A percentile compares a stretch with the other conserved stretches of the same genome.
These are phyloP conservation scores for Aphidius ervi DNA, from an alignment of 1,140 invertebrate genomes.

Conservation along the genomic window DNA sequence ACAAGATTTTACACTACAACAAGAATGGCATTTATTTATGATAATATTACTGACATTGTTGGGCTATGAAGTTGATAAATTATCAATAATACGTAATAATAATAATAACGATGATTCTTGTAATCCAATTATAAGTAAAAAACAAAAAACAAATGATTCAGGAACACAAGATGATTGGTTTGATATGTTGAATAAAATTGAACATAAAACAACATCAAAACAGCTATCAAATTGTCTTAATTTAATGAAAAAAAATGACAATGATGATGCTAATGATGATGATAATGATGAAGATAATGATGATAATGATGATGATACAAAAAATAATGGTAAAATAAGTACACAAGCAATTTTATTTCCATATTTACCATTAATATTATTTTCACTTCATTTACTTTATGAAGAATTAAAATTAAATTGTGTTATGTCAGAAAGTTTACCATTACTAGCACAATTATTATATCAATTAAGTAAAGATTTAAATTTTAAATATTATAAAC, in stretches of 20 bases:
- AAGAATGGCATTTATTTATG: conserved; percentile 82
- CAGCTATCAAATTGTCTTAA: conserved; percentile 35
- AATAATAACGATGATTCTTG: conserved; percentile 44
- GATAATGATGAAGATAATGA: neutral
- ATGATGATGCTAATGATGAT: no score
- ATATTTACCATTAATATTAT: conserved; percentile 71
- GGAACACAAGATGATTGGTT: conserved; percentile 75
- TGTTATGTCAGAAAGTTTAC: conserved; percentile 64
- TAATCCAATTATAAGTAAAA: conserved; percentile 48
- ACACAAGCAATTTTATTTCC: conserved; percentile 67
- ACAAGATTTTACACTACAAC: conserved; percentile 67
- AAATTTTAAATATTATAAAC: conserved; percentile 64
- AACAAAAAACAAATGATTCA: conserved; percentile 54
- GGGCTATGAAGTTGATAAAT: conserved; percentile 69
- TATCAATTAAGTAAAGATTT: conserved; percentile 78
- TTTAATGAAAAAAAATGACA: conserved; percentile 23
- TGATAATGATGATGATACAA: conserved; percentile 20
- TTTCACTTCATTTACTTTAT: conserved; percentile 81
- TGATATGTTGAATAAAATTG: conserved; percentile 61
- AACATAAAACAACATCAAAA: conserved; percentile 47
- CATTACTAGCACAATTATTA: conserved; percentile 67
- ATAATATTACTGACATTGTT: conserved; percentile 62
- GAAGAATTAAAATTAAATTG: conserved; percentile 86
- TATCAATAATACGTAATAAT: conserved; percentile 50
- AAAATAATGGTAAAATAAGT: conserved; percentile 57